Evolutionary conservation across 2,888 invertebrate genomes (phyloP).

Genomic region (Oxycera nigricornis): DNA sequence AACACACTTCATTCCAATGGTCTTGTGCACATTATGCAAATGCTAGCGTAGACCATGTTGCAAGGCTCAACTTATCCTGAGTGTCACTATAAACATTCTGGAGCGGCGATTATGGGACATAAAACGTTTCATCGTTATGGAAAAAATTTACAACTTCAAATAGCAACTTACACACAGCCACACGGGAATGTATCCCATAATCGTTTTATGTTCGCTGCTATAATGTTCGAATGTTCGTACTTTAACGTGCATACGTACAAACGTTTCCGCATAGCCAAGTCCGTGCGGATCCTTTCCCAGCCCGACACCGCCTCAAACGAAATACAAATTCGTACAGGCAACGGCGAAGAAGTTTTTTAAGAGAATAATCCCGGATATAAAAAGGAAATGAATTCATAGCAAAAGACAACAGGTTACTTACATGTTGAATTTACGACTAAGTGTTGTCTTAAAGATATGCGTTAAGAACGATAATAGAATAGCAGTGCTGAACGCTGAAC

Average conservation of each 20-base stretch:
- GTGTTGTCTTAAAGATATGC: constrained; percentile 9
- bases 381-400: constrained; percentile 32
- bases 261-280: constrained; percentile 4
- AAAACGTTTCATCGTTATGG: constrained; percentile 39
- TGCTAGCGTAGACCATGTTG: constrained; percentile 13
- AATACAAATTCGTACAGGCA: background rate
- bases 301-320: background rate
- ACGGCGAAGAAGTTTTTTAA: constrained; percentile 25
- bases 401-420: constrained; percentile 38
- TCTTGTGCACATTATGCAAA: constrained; percentile 33
- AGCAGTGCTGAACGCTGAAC: background rate
- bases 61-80: constrained; percentile 36
- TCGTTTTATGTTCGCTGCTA: constrained; percentile 35
- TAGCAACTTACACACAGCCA: background rate
- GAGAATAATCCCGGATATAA: constrained; percentile 35
- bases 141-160: constrained; percentile 39
- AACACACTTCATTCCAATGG: constrained; percentile 39
- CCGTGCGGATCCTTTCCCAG: no score
- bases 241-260: constrained; percentile 16
- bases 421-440: constrained; percentile 32
- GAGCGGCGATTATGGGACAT: constrained; percentile 39
- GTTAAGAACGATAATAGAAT: constrained; percentile 29
- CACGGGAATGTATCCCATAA: constrained; percentile 20
- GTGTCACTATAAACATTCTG: constrained; percentile 39
- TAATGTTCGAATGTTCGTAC: constrained; percentile 29